Base-by-base conservation (phyloP, 2,797 vertebrate genomes). In the Hemitrygon akajei region DNA sequence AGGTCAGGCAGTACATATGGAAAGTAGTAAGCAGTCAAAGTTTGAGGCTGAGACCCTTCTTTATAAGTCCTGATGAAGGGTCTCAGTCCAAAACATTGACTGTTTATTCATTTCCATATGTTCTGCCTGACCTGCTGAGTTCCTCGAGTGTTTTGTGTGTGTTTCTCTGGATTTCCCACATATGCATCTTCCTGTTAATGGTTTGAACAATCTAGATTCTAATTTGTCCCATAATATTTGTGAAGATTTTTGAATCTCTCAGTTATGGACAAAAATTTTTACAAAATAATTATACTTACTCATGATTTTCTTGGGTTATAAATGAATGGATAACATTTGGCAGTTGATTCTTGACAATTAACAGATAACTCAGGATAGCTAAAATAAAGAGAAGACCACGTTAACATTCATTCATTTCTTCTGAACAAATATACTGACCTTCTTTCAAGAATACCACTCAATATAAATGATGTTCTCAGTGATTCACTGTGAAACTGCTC, bases 331-430 rank as follows among this genome's bases (percentile, higher is more conserved):
- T 96, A 95, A 97, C 97, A 84, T 96, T 96, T 82, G 97, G 97
- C 58, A 97, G 95, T 94, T 97, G 97, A 94, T 96, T 97, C 96
- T 97, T 97, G 7, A 97, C 96, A 95, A 97, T 97, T 95, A 97
- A 97, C 94, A 97, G 96, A 95, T 97, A 97, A 95, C 96, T 97
- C 95, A 97, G 94, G 95, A 97, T 97, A 91, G 97, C 97, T 97
- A 94, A 77, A 76, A 94, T 94, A 94, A 95, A 96, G 96, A 87
- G 94, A 95, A 91, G 84, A 91, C 94, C n/a, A 66, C 30, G 91
- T 94, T 75, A 93, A 58, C 40, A 56, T 30, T 14, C 3, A 25
- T 27, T 91, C 63, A 40, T 20, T 22, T n/a, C 34, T 25, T 63
- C n/a, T 91, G n/a, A 22, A 27, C 66, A 40, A 60, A 25, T 6